Conservation (phyloP, 2,797 vertebrate species). For the Heterohyrax brucei region DNA sequence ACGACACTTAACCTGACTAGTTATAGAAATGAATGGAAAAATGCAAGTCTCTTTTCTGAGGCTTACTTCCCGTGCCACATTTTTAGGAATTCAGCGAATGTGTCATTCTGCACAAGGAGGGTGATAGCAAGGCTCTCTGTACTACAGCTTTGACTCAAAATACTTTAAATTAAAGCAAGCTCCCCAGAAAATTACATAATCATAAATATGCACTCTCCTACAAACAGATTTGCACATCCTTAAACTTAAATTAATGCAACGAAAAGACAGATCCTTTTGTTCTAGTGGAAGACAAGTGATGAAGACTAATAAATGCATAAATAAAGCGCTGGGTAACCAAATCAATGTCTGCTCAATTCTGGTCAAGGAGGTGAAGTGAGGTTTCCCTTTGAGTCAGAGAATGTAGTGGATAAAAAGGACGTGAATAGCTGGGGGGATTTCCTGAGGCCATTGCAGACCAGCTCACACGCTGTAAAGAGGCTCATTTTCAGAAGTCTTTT, state of each 20-base stretch:
- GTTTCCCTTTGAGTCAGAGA: slow-evolving; percentile 89
- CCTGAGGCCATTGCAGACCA: slow-evolving; percentile 91
- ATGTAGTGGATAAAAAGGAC: slow-evolving; percentile 91
- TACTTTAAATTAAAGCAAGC: slow-evolving; percentile 77
- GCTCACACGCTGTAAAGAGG: slow-evolving; percentile 86
- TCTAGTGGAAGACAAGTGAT: slow-evolving; percentile 75
- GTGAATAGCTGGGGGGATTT: slow-evolving; percentile 92
- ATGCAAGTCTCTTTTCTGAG: slow-evolving; percentile 81
- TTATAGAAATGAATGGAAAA: slow-evolving; percentile 81
- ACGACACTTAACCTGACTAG: slow-evolving; percentile 81
- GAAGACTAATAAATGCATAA: slow-evolving; percentile 84
- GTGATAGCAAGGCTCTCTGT: slow-evolving; percentile 28
- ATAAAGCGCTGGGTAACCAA: slow-evolving; percentile 76
- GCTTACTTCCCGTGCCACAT: slow-evolving; percentile 67
- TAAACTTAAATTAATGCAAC: slow-evolving; percentile 81
- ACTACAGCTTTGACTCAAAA: slow-evolving; percentile 66
- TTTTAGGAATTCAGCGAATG: slow-evolving; percentile 81
- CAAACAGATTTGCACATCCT: slow-evolving; percentile 74
- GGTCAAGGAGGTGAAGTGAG: slow-evolving; percentile 89
- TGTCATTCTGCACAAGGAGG: slow-evolving; percentile 69
- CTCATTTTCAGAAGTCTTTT: slow-evolving; percentile 90
- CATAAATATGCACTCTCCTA: slow-evolving; percentile 70
- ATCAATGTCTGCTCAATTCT: slow-evolving; percentile 85
- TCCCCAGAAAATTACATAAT: slow-evolving; percentile 73
- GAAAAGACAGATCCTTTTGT: slow-evolving; percentile 80